Percentiles rank a stretch among this genome's conserved stretches.
Evolutionary conservation across 2,888 invertebrate species (phyloP).

Genomic region (Junonia oenone): DNA sequence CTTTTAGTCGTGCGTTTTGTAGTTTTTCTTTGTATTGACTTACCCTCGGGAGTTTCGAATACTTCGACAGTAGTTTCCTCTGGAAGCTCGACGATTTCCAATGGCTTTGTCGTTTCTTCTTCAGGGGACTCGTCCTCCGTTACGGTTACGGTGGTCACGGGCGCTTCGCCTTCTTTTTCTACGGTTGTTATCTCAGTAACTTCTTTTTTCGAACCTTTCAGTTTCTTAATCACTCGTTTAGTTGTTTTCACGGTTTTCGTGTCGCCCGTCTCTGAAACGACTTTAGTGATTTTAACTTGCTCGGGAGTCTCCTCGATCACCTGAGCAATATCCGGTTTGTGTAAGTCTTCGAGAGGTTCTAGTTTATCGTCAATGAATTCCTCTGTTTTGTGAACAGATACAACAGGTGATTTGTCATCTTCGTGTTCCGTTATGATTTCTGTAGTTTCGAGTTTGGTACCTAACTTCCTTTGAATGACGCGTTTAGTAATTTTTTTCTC

Average conservation of each 20-base stretch:
- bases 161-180: neutral
- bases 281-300: neutral
- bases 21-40: slow-evolving; percentile 42
- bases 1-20: slow-evolving; percentile 33
- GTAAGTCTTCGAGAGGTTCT: neutral
- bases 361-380: slow-evolving; percentile 26
- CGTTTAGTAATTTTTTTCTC: slow-evolving; percentile 26
- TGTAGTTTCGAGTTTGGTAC: slow-evolving; percentile 35
- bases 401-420: neutral
- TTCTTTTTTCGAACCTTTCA: neutral
- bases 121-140: slow-evolving; percentile 25
- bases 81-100: slow-evolving; percentile 29
- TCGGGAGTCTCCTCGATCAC: no score
- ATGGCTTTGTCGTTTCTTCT: slow-evolving; percentile 20
- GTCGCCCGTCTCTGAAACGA: neutral
- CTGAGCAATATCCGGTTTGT: neutral
- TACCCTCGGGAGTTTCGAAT: slow-evolving; percentile 36
- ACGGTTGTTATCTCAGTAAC: neutral
- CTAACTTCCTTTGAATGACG: slow-evolving; percentile 43
- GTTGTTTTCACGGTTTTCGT: neutral
- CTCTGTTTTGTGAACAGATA: slow-evolving; percentile 4
- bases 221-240: neutral
- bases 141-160: neutral
- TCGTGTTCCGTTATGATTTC: slow-evolving; percentile 18
- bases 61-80: slow-evolving; percentile 34